Evolutionary conservation across 1,140 invertebrate genomes (phyloP).

Genomic region (Hyposmocoma kahamanoa): DNA sequence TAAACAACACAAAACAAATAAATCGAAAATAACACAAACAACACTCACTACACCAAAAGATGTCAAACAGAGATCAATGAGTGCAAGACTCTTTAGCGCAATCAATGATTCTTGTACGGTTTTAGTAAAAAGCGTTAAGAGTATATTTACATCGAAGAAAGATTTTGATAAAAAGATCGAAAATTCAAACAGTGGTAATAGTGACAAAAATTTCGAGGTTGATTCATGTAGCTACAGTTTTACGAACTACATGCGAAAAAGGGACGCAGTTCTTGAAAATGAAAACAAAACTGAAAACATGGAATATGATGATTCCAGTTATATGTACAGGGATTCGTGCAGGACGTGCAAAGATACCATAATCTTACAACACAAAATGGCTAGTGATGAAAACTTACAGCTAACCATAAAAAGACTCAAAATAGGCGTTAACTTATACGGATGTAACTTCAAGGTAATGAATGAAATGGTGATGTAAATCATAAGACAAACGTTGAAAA

Average conservation of each 20-base stretch:
- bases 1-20: constrained; percentile 11
- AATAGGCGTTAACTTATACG: constrained; percentile 61
- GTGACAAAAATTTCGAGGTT: neutral
- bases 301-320: constrained; percentile 4
- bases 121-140: constrained; percentile 41
- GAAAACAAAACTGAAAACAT: neutral
- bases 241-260: constrained; percentile 42
- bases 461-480: neutral
- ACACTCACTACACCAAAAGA: constrained; percentile 6
- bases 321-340: constrained; percentile 19
- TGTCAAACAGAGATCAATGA: constrained; percentile 27
- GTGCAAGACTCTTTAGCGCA: constrained; percentile 34
- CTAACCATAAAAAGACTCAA: constrained; percentile 54
- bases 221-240: constrained; percentile 37
- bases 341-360: constrained; percentile 47
- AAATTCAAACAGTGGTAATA: neutral
- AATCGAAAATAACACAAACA: constrained; percentile 7
- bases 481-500: neutral
- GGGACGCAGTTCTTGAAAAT: constrained; percentile 26
- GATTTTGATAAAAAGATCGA: neutral
- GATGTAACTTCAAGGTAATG: constrained; percentile 63
- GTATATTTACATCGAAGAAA: constrained; percentile 38
- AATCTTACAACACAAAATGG: constrained; percentile 36
- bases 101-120: constrained; percentile 51
- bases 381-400: constrained; percentile 31